Base-by-base conservation (phyloP, 1,140 invertebrate species). In the Catajapyx aquilonaris region DNA sequence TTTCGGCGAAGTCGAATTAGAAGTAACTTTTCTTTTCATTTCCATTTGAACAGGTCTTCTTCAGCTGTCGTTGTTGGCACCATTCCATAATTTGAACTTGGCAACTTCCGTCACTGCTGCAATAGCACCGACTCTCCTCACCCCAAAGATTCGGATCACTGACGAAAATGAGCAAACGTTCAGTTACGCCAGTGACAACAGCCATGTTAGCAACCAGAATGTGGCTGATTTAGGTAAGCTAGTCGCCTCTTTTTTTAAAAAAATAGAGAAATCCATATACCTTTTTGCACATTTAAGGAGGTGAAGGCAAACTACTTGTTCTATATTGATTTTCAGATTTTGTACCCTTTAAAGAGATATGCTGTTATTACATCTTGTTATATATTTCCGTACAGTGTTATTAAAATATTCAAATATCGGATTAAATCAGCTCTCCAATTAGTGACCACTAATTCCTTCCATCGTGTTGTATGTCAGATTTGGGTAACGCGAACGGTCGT, bases 71-170 rank as follows among this genome's bases (percentile, higher is more conserved):
- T 59, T 66, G 49, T 51, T 68, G 42, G 64, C 66, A 16, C 65
- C 65, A 22, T 65, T 65, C 44, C 64, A 60, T 48, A 68, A 67
- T 47, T 52, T 69, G 37, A 68, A 67, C 47, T 52, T 69, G 38
- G 65, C 66, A 9, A 60, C 62, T 2, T 66, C 65, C 0, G 61
- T 69, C 25, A 60, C 66, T 7, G 62, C 67, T 10, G 65, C 65
- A 3, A 48, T 66, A 1, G 59, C 66, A 15, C 65, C 66, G 16
- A 65, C 64, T 19, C 51, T 68, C 17, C 51, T 64, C 33, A 54
- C 60, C 13, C 60, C 67, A 10, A 66, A 61, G 41, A 56, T 63
- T 15, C 38, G 41, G 38, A 58, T 59, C 31, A 57, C 57, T 1
- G 62, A 64, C 28, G 54, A 60, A 30, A 51, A 48, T 40, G 61